Evolutionary conservation across 2,797 vertebrate genomes (phyloP).

Genomic region (Catharus ustulatus): DNA sequence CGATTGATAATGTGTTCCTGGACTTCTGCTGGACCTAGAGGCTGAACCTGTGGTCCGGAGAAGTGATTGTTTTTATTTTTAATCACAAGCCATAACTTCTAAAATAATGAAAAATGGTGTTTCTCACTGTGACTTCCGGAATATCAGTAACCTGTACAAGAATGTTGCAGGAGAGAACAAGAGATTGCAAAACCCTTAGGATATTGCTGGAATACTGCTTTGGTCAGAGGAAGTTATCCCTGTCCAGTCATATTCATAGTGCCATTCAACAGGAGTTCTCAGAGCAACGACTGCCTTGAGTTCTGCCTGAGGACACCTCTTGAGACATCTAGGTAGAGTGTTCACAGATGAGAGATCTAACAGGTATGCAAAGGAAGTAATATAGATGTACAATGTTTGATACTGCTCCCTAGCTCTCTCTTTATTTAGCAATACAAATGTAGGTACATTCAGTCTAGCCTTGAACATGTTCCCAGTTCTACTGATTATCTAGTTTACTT

Average conservation of each 20-base stretch:
- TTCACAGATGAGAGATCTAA: background rate
- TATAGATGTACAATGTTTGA: background rate
- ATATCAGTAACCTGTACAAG: background rate
- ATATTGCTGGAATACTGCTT: background rate
- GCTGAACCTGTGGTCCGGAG: background rate
- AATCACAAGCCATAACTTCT: background rate
- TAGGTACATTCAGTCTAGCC: background rate
- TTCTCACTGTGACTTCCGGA: background rate
- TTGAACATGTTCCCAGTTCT: background rate
- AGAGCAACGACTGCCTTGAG: background rate
- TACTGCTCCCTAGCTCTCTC: background rate
- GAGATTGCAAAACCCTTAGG: background rate
- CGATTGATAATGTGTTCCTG: background rate
- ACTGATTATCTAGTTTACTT: background rate
- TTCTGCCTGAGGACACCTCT: background rate
- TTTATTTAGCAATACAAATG: background rate
- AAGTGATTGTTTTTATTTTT: background rate
- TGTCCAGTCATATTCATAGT: background rate
- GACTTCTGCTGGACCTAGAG: background rate
- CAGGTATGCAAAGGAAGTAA: background rate
- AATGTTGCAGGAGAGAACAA: background rate
- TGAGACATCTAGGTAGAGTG: background rate
- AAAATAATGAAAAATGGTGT: background rate
- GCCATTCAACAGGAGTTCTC: background rate
- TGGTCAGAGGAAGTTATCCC: background rate